Percentiles rank a stretch among this genome's conserved stretches.
These are phyloP conservation scores for Ichneumon xanthorius DNA, from an alignment of 2,888 invertebrate genomes.

Conservation along the genomic window DNA sequence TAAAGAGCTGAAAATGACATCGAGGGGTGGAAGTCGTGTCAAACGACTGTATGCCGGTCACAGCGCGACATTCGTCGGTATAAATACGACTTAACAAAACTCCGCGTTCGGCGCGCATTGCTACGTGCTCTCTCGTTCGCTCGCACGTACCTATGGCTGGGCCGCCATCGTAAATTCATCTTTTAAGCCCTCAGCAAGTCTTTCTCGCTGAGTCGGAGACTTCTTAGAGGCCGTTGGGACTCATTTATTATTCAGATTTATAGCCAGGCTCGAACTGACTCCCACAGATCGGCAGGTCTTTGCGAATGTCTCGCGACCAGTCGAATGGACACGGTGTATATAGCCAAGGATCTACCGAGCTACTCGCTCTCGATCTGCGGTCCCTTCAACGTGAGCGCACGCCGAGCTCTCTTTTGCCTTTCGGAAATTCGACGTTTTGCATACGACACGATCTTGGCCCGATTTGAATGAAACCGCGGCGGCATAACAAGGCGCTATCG, in stretches of 20 bases:
- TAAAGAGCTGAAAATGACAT: slow-evolving; percentile 34
- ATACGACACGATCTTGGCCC: slow-evolving; percentile 83
- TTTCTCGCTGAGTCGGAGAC: slow-evolving; percentile 84
- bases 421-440: slow-evolving; percentile 84
- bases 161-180: slow-evolving; percentile 83
- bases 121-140: slow-evolving; percentile 12
- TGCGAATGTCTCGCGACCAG: slow-evolving; percentile 75
- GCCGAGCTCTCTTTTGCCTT: slow-evolving; percentile 68
- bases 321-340: slow-evolving; percentile 16
- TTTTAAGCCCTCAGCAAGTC: slow-evolving; percentile 80
- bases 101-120: slow-evolving; percentile 20
- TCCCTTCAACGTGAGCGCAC: slow-evolving; percentile 68
- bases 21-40: slow-evolving; percentile 30
- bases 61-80: slow-evolving; percentile 24
- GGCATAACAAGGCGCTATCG: slow-evolving; percentile 80
- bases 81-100: slow-evolving; percentile 55
- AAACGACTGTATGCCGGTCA: slow-evolving; percentile 18
- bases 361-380: slow-evolving; percentile 48
- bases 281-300: slow-evolving; percentile 85
- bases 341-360: slow-evolving; percentile 37
- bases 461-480: slow-evolving; percentile 81
- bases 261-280: slow-evolving; percentile 83
- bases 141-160: slow-evolving; percentile 34
- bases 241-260: slow-evolving; percentile 85
- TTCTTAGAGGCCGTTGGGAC: slow-evolving; percentile 84